Evolutionary conservation across 2,797 vertebrate species (phyloP), one percentile per base, ranked within the genome.

Genomic region (Dryobates pubescens): DNA sequence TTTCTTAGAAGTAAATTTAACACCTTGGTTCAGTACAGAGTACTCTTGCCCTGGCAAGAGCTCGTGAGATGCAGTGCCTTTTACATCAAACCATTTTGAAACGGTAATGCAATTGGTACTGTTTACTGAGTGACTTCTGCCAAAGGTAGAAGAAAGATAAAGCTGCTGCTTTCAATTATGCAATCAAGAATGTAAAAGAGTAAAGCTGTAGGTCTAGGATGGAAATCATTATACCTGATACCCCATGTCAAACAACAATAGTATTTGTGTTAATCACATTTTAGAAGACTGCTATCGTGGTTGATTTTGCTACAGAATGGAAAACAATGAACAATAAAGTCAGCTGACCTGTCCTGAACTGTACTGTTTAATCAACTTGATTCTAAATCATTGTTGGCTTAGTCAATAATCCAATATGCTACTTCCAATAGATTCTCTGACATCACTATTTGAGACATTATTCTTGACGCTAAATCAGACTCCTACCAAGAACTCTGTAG

Each of bases 101-200:
- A 71, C 36, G 49, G 26, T 54, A 88, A 27, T 59, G 53, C 10
- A 82, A 45, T 59, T 84, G 74, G 51, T 68, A 47, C 41, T 95
- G 68, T 70, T 94, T 95, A 82, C 32, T 84, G 64, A 94, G 74
- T 54, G 38, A 85, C 76, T 93, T 81, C 86, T 59, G 78, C 30
- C 9, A 57, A 85, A 87, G 61, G 89, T 13, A 71, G 63, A 89
- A 68, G 72, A 65, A 93, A 92, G 87, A 96, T 91, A 96, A 89
- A 92, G 58, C 58, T 92, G 68, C 93, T 95, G 93, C 87, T 96
- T 96, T 95, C 87, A 94, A 96, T 96, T 94, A 89, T 41, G 77
- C 51, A 95, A 91, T 93, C 87, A 93, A 68, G 77, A 94, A 84
- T 36, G 56, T 62, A 59, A 89, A 86, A 93, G 79, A 76, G 12